Evolutionary conservation across 2,888 invertebrate species (phyloP).

Genomic region (Charanyca ferruginea): DNA sequence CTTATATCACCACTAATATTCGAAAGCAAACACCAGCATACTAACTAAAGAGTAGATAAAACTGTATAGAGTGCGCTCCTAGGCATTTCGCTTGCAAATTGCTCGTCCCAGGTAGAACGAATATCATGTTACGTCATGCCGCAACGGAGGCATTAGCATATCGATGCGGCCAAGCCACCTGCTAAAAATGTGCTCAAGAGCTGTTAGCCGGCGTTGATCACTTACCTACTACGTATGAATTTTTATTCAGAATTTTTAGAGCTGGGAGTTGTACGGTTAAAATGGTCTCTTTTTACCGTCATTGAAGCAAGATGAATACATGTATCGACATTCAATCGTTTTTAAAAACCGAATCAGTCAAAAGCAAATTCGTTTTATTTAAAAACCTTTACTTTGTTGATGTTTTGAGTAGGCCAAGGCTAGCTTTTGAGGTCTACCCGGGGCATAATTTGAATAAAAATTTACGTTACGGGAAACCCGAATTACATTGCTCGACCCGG

Average conservation of each 20-base stretch:
- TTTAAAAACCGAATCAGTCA: neutral
- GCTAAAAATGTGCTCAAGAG: conserved; percentile 72
- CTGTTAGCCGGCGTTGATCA: conserved; percentile 55
- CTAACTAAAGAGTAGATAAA: conserved; percentile 59
- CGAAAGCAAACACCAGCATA: conserved; percentile 37
- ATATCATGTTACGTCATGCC: conserved; percentile 77
- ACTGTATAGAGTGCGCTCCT: conserved; percentile 61
- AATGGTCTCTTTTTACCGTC: neutral
- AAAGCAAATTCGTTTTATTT: neutral
- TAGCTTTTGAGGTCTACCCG: neutral
- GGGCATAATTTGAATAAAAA: conserved; percentile 26
- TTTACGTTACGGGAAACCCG: conserved; percentile 12
- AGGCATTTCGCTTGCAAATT: conserved; percentile 82
- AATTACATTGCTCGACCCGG: conserved; percentile 21
- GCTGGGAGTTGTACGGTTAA: conserved; percentile 12
- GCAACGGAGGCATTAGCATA: conserved; percentile 75
- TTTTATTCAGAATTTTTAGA: conserved; percentile 29
- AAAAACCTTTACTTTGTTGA: neutral
- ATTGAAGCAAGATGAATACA: neutral
- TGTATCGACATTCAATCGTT: neutral
- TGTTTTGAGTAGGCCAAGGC: neutral
- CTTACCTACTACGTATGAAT: conserved; percentile 42
- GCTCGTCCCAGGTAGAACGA: conserved; percentile 75
- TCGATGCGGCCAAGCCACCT: conserved; percentile 71
- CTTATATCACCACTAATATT: conserved; percentile 25